phyloP scores from a whole-genome alignment of 2,113 vertebrate genomes.

The Pomatorhinus ruficollis region DNA sequence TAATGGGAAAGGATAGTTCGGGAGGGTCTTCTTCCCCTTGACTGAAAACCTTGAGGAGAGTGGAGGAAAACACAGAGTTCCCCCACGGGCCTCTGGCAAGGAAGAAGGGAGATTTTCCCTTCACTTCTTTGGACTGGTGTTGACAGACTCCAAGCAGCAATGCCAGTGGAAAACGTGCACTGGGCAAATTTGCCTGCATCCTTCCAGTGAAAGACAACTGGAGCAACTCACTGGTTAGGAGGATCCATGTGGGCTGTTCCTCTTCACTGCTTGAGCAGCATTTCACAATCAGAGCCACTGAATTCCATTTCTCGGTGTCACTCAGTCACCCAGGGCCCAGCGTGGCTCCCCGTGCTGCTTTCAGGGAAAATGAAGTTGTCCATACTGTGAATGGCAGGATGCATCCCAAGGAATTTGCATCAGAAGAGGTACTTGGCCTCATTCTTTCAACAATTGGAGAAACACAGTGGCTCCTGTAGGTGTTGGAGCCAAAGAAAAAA shows the following conservation, averaged over 20 bases:
- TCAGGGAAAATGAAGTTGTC: constrained; percentile 38
- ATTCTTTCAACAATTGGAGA: constrained; percentile 16
- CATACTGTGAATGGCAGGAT: neutral
- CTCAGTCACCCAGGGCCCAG: neutral
- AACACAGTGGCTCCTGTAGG: neutral
- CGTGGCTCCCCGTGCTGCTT: neutral
- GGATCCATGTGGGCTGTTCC: neutral
- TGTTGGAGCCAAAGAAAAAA: neutral
- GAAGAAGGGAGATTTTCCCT: neutral
- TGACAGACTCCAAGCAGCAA: neutral
- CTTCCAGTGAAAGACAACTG: neutral
- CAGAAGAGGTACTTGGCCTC: constrained; percentile 46
- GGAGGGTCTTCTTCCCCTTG: neutral
- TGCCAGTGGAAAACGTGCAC: neutral
- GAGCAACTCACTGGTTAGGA: neutral
- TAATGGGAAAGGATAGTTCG: neutral
- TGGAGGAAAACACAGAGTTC: neutral
- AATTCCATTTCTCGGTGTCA: neutral
- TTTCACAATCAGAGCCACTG: constrained; percentile 16
- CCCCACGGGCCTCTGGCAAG: neutral
- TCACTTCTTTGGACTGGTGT: neutral
- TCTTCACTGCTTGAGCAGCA: neutral
- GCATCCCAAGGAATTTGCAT: constrained; percentile 37
- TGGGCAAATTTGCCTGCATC: accelerated
- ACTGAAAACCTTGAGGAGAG: neutral